Conservation (phyloP, 2,888 invertebrate genomes). For the Phymatocera aterrima region DNA sequence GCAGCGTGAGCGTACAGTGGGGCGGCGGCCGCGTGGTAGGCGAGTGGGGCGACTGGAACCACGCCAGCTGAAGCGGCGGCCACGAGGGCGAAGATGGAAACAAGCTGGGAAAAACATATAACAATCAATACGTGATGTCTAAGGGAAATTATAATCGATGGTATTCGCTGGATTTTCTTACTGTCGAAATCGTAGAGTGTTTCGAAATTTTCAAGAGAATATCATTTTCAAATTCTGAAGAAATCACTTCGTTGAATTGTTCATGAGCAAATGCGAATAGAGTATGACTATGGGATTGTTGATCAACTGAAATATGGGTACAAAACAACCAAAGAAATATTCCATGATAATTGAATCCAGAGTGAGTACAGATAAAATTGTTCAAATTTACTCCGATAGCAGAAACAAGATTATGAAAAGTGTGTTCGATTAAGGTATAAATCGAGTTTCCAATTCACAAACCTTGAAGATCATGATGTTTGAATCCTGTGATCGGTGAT, state of each 20-base stretch:
- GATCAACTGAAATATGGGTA: too few species aligned
- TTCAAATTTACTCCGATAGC: background rate
- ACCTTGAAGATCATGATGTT: slow-evolving; percentile 34
- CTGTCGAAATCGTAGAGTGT: background rate
- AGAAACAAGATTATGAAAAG: background rate
- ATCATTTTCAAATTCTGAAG: background rate
- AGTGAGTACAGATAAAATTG: too few species aligned
- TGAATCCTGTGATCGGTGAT: slow-evolving; percentile 10
- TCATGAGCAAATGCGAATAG: too few species aligned
- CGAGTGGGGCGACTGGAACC: slow-evolving; percentile 64
- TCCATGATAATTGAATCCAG: too few species aligned
- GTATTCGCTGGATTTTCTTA: background rate
- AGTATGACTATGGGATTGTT: too few species aligned
- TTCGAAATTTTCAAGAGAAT: background rate
- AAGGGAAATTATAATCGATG: background rate
- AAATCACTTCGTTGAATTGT: too few species aligned
- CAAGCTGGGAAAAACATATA: slow-evolving; percentile 73
- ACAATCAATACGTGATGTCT: background rate
- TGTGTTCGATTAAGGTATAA: background rate
- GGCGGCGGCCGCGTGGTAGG: slow-evolving; percentile 50
- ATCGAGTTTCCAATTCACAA: background rate
- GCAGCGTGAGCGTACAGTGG: slow-evolving; percentile 68
- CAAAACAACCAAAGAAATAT: too few species aligned
- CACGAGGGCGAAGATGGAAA: slow-evolving; percentile 73
- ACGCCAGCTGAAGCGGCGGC: slow-evolving; percentile 76